A percentile compares a stretch with the other conserved stretches of the same genome.
Evolutionary conservation across 2,888 invertebrate species (phyloP).

Genomic region (Homarus gammarus): DNA sequence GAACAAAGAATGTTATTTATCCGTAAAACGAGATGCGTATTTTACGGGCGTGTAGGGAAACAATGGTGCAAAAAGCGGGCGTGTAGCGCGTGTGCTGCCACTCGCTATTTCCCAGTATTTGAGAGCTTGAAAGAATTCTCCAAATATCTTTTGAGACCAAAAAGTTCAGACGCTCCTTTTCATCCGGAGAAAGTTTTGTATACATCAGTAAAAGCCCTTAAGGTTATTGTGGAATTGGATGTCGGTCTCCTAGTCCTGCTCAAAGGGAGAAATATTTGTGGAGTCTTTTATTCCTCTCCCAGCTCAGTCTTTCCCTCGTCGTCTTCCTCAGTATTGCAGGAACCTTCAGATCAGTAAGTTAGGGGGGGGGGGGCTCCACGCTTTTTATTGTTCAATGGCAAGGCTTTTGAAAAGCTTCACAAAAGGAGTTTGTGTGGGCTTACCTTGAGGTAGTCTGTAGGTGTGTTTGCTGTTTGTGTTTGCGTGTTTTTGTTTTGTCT

Average conservation of each 20-base stretch:
- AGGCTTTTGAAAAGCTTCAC: neutral
- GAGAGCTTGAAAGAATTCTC: slow-evolving; percentile 4
- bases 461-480: neutral
- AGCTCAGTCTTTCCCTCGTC: neutral
- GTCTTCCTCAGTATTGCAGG: neutral
- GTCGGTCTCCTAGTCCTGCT: slow-evolving; percentile 5
- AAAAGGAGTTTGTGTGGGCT: neutral
- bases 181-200: slow-evolving; percentile 34
- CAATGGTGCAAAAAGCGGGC: neutral
- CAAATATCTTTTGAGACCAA: slow-evolving; percentile 24
- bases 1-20: too few species aligned
- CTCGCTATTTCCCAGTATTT: neutral
- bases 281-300: neutral
- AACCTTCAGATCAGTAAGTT: slow-evolving; percentile 9
- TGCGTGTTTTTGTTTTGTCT: neutral
- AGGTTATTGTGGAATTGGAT: slow-evolving; percentile 30
- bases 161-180: slow-evolving; percentile 24
- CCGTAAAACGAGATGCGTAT: too few species aligned
- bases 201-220: slow-evolving; percentile 32
- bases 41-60: too few species aligned
- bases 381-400: neutral
- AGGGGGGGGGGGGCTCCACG: neutral
- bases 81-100: neutral
- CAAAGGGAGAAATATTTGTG: slow-evolving; percentile 2
- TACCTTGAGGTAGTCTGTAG: neutral